Conservation (phyloP, 2,113 vertebrate species). For the Petromus typicus region DNA sequence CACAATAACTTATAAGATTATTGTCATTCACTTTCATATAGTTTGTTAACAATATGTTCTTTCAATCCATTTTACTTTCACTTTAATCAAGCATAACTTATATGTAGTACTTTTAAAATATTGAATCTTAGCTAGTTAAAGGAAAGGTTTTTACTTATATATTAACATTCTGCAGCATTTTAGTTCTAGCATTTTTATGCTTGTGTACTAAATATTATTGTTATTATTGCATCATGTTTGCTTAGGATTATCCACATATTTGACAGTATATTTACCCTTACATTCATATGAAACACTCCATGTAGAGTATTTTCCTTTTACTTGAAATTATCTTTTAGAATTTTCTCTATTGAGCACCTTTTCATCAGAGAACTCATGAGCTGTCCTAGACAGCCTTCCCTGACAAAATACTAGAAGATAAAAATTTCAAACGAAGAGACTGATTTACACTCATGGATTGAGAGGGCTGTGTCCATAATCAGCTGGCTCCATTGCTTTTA, state of each 20-base stretch:
- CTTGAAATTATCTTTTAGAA: background rate
- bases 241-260: background rate
- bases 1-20: background rate
- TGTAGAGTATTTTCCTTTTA: background rate
- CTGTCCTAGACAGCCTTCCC: background rate
- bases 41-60: background rate
- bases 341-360: background rate
- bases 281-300: background rate
- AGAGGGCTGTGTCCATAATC: background rate
- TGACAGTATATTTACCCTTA: background rate
- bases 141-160: background rate
- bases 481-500: background rate
- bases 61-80: background rate
- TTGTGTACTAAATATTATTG: background rate
- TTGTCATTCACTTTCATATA: background rate
- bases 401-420: background rate
- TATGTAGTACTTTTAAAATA: constrained; percentile 17
- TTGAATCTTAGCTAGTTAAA: background rate
- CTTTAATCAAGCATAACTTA: background rate
- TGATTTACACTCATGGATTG: background rate
- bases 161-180: background rate
- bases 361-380: background rate
- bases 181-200: background rate
- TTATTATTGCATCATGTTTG: background rate
- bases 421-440: background rate